Base-by-base conservation (phyloP, 1,140 invertebrate genomes). In the Pygmarrhopalites habei region DNA sequence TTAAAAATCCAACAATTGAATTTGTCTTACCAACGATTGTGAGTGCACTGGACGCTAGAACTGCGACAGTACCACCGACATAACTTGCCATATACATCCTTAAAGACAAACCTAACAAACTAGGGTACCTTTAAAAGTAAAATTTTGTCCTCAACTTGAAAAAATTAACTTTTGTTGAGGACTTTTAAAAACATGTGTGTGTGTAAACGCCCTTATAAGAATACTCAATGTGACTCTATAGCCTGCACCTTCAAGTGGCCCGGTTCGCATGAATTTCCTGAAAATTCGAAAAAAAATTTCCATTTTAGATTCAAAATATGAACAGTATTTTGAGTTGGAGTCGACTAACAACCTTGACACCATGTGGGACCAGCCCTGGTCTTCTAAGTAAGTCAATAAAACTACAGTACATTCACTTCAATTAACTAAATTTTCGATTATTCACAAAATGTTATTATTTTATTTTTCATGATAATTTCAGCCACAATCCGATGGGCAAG, bases 41-140 rank as follows among this genome's bases (percentile, higher is more conserved):
- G 10, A 67, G 30, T 19, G 61, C 65, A 29, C 26, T 60, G 41
- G 60, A 15, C 7, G 56, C 29, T 14, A 30, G 51, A 5, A 64
- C 19, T 15, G 63, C 59, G n/a, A 63, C 49, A 10, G 60, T 62
- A 35, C 64, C 65, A 29, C 55, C 59, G n/a, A 68, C 53, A 30
- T 66, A 51, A 58, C 58, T 35, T 12, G 46, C 63, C 17, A 62
- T 62, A 29, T 26, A 39, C 53, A 55, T 65, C 23, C 17, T 35
- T 58, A 25, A 19, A 51, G 19, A 28, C 35, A 17, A 17, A 17
- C 10, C 7, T 10, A 39, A 39, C 17, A 39, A 39, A 39, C 10
- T 7, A 39, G 17, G 7, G 35, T 17, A 10, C 35, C 17, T 10
- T 10, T 39, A 39, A 39, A 10, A 39, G 7, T 10, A 10, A 39